Conservation (phyloP, 2,888 invertebrate genomes). For the Holacanthella duospinosa region DNA sequence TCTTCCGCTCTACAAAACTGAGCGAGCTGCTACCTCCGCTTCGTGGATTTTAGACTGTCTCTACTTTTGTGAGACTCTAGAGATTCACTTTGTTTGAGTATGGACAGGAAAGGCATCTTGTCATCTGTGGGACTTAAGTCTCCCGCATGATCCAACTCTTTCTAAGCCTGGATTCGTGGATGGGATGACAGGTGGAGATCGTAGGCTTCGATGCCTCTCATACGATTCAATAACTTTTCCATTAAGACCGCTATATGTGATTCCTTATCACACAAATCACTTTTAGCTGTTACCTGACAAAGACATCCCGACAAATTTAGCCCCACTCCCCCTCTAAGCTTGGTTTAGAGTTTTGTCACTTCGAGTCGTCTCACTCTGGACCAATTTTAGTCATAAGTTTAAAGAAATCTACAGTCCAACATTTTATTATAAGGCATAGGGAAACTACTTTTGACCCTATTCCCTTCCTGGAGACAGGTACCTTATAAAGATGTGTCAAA, state of each 20-base stretch:
- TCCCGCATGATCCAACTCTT: not conserved
- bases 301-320: too few species aligned
- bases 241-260: not conserved
- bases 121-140: not conserved
- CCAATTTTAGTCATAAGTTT: too few species aligned
- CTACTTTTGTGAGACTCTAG: not conserved
- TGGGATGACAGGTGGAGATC: not conserved
- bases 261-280: not conserved
- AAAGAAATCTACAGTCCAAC: too few species aligned
- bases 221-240: slow-evolving; percentile 5
- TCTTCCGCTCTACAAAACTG: not conserved
- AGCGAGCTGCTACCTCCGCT: not conserved
- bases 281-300: too few species aligned
- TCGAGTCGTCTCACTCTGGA: too few species aligned
- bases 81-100: slow-evolving; percentile 1
- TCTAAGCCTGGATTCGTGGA: not conserved
- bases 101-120: not conserved
- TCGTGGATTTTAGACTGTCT: not conserved
- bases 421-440: too few species aligned
- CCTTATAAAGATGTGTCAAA: too few species aligned
- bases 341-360: too few species aligned
- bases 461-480: too few species aligned
- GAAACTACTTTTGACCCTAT: too few species aligned
- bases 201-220: not conserved
- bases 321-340: too few species aligned